A percentile compares a stretch with the other conserved stretches of the same genome.
Conservation (phyloP, 2,888 invertebrate species). For the Gonocerus acuteangulatus region DNA sequence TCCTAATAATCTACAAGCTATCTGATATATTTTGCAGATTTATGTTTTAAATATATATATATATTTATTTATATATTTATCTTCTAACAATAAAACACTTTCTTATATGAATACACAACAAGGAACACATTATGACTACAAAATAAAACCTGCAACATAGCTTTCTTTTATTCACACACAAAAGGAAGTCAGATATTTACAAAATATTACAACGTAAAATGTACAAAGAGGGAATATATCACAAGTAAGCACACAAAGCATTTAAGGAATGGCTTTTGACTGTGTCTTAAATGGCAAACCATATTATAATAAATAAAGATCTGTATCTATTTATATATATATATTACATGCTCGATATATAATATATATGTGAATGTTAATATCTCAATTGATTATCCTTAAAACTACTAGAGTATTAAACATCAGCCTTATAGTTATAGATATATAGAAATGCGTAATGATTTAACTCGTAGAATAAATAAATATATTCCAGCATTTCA, state of each 20-base stretch:
- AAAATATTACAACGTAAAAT: slow-evolving; percentile 48
- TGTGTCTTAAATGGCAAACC: slow-evolving; percentile 30
- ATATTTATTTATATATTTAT: slow-evolving; percentile 16
- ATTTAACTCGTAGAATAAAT: slow-evolving; percentile 2
- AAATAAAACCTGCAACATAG: slow-evolving; percentile 22
- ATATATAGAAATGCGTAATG: slow-evolving; percentile 23
- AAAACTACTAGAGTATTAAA: slow-evolving; percentile 28
- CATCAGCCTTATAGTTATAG: slow-evolving; percentile 26
- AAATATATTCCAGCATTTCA: slow-evolving; percentile 18
- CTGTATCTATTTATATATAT: slow-evolving; percentile 5
- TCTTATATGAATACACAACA: slow-evolving; percentile 27
- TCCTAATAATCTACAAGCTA: slow-evolving; percentile 25
- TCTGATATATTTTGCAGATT: slow-evolving; percentile 19
- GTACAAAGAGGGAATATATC: slow-evolving; percentile 43
- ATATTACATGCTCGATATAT: neutral
- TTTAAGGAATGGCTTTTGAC: slow-evolving; percentile 34
- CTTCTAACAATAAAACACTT: slow-evolving; percentile 27
- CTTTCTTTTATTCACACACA: slow-evolving; percentile 25
- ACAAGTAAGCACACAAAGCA: slow-evolving; percentile 36
- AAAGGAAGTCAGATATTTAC: slow-evolving; percentile 43
- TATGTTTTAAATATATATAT: slow-evolving; percentile 8
- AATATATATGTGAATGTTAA: slow-evolving; percentile 1
- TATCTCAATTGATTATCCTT: slow-evolving; percentile 20
- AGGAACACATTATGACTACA: slow-evolving; percentile 30
- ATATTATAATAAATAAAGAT: slow-evolving; percentile 9